Evolutionary conservation across 2,797 vertebrate species (phyloP).

Genomic region (Cryptoblepharus egeriae): DNA sequence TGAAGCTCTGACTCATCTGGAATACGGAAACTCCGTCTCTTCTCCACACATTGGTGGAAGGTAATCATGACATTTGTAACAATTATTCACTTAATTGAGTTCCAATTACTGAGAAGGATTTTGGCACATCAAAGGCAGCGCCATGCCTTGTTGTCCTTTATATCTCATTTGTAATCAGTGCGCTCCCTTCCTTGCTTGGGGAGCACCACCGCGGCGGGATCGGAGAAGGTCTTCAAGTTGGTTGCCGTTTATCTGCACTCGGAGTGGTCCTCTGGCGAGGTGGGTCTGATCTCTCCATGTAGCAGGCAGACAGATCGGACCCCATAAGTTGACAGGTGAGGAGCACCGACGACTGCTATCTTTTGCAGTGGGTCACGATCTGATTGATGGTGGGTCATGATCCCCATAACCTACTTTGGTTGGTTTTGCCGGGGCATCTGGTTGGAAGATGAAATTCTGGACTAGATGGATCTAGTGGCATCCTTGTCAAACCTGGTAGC

Average conservation of each 20-base stretch:
- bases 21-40: background rate
- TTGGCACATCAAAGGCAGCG: constrained; percentile 10
- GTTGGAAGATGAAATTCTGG: background rate
- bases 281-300: no score
- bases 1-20: background rate
- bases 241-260: accelerated
- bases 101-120: constrained; percentile 73
- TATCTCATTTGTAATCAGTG: background rate
- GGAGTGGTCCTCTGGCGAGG: background rate
- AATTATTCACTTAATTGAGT: constrained; percentile 82
- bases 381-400: no score
- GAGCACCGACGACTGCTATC: no score
- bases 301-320: background rate
- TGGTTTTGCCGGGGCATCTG: no score
- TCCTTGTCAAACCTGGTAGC: no score
- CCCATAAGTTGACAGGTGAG: background rate
- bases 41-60: constrained; percentile 31
- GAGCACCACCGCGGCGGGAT: background rate
- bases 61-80: constrained; percentile 76
- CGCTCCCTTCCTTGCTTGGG: constrained; percentile 10
- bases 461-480: background rate
- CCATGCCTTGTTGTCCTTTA: constrained; percentile 46
- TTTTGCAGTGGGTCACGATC: no score
- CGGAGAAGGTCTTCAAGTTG: background rate
- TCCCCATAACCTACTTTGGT: no score